Base-by-base conservation (phyloP, 2,113 vertebrate genomes). In the Labrus mixtus region DNA sequence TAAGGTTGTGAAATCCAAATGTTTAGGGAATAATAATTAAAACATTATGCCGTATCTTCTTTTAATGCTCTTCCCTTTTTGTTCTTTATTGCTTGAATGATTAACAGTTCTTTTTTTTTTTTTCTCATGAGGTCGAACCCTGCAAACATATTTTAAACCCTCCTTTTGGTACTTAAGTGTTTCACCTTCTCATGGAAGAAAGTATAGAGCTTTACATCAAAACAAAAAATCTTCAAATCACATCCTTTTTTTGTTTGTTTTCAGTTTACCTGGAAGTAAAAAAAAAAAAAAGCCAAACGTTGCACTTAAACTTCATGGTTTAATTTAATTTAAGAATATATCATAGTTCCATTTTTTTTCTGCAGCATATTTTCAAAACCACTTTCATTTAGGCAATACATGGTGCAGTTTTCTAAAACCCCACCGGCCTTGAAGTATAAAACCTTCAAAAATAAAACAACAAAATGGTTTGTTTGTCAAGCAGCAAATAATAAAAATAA, bases 321-420 rank as follows among this genome's bases (percentile, higher is more conserved):
- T 48, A 17, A 3, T 3, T 15, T 4, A 13, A 4, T 12, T 45
- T 16, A 5, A 45, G 4, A 33, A 33, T 33, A 33, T 3, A 6
- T 33, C 29, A 33, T n/a, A n/a, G n/a, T n/a, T n/a, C n/a, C n/a
- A 33, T 36, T 22, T 54, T 29, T 54, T 43, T 4, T 29, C 11
- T 39, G 53, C 45, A 7, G 45, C 15, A 37, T 16, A 4, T 5
- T 33, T 20, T 6, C 2, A 22, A 16, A 7, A 33, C 10, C 0
- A 33, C 6, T 5, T 3, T 25, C n/a, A 56, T 15, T 61, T 11
- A 6, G 55, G 33, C 45, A 65, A n/a, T 73, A 79, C 11, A 1
- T 64, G 72, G 61, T 45, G 55, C n/a, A 63, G 63, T 1, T 23
- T 19, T 9, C 17, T 45, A 56, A 62, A 46, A 59, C n/a, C 46